A percentile compares a stretch with the other conserved stretches of the same genome.
Conservation (phyloP, 2,797 vertebrate species). For the Phoeniculus purpureus region DNA sequence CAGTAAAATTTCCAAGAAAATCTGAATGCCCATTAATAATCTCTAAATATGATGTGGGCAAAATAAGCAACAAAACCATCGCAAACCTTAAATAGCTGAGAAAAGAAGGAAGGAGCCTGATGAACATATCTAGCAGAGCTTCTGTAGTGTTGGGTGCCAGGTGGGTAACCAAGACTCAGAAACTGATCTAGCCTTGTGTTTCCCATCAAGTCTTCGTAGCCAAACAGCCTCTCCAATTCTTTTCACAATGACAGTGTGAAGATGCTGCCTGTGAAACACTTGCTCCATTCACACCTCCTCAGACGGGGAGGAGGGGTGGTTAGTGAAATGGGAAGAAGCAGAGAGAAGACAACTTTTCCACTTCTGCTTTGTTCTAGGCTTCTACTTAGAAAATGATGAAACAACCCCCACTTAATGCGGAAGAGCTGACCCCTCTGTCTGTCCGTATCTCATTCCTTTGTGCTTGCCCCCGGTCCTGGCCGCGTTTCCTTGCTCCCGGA, state of each 20-base stretch:
- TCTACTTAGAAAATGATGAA: not conserved
- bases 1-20: not conserved
- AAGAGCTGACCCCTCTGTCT: not conserved
- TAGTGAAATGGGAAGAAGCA: not conserved
- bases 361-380: not conserved
- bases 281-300: not conserved
- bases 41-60: not conserved
- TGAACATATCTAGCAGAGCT: not conserved
- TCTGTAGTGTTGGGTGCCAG: not conserved
- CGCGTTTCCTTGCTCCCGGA: fast-evolving
- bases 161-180: not conserved
- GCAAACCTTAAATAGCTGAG: not conserved
- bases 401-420: not conserved
- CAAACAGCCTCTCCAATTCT: not conserved
- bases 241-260: not conserved
- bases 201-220: not conserved
- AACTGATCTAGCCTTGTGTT: not conserved
- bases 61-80: not conserved
- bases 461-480: not conserved
- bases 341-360: not conserved
- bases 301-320: no score
- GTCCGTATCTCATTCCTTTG: fast-evolving
- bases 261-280: not conserved
- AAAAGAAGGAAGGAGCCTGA: not conserved
- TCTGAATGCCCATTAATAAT: not conserved